Base-by-base conservation (phyloP, 1,140 invertebrate species). In the Drosophila kohkoa region DNA sequence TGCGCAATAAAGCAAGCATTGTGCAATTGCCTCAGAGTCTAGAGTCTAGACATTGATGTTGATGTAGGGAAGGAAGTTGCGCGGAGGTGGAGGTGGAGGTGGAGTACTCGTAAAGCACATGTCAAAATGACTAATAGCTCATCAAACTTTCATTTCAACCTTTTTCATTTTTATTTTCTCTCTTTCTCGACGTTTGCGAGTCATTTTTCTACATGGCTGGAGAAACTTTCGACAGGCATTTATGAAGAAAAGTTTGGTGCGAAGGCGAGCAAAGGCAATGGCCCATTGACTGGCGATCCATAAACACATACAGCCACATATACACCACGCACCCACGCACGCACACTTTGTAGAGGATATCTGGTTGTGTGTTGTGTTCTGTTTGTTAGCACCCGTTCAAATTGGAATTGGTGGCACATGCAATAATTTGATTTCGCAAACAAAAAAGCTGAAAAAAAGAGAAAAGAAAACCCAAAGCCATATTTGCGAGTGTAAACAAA, bases 111-210 rank as follows among this genome's bases (percentile, higher is more conserved):
- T 58, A 70, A 66, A 78, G 73, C 76, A 78, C 76, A 74, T 88
- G 83, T 79, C 83, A 88, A 88, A 88, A 86, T 86, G 83, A 87
- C 71, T 68, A 87, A 88, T 88, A 82, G 82, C 82, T 80, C 82
- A 87, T 87, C 83, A 87, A 87, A 87, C 68, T 87, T 87, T 87
- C 83, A 82, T 87, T 88, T 79, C 57, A 55, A 81, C 63, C 77
- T 78, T 73, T 78, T 78, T 52, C 41, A 43, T 43, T 43, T 43
- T n/a, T 13, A 43, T 73, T 67, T 48, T 43, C 25, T 3, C 35
- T 38, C 10, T 58, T 35, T 59, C 20, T 10, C 30, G 6, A 8
- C 16, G 13, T 7, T 52, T 48, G 20, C 45, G 57, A 59, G 28
- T 46, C 41, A 62, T 48, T 74, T 67, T 74, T 45, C 52, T 43